Conservation (phyloP, 2,888 invertebrate species). For the Platycheirus albimanus region DNA sequence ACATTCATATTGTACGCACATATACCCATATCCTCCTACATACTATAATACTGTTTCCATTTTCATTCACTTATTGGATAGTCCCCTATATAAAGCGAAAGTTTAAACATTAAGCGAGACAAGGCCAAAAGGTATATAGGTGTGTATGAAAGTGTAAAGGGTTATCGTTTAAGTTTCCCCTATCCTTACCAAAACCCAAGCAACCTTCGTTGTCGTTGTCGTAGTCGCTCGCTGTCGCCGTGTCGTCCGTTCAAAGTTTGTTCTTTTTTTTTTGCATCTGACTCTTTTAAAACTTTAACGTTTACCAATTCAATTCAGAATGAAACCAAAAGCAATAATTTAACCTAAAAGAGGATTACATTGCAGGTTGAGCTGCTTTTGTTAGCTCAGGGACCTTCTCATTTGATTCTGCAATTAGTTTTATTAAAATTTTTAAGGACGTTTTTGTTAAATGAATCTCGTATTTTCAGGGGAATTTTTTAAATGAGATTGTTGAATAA, state of each 20-base stretch:
- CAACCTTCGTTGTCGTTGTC: no score
- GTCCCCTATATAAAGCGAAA: slow-evolving; percentile 44
- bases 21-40: background rate
- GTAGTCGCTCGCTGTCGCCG: no score
- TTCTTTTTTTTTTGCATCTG: background rate
- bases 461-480: background rate
- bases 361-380: slow-evolving; percentile 50
- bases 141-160: background rate
- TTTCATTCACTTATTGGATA: slow-evolving; percentile 53
- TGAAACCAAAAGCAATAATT: slow-evolving; percentile 63
- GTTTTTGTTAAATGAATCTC: background rate
- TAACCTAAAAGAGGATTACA: slow-evolving; percentile 64
- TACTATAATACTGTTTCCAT: slow-evolving; percentile 2
- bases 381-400: slow-evolving; percentile 39
- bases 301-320: slow-evolving; percentile 66
- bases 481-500: no score
- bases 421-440: slow-evolving; percentile 37
- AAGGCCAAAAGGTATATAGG: slow-evolving; percentile 50
- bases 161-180: slow-evolving; percentile 42
- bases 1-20: slow-evolving; percentile 63
- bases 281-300: slow-evolving; percentile 44
- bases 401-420: slow-evolving; percentile 57
- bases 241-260: slow-evolving; percentile 25
- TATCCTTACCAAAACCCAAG: background rate
- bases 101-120: slow-evolving; percentile 71